Conservation (phyloP, 2,888 invertebrate genomes). For the Cyclophora punctaria region DNA sequence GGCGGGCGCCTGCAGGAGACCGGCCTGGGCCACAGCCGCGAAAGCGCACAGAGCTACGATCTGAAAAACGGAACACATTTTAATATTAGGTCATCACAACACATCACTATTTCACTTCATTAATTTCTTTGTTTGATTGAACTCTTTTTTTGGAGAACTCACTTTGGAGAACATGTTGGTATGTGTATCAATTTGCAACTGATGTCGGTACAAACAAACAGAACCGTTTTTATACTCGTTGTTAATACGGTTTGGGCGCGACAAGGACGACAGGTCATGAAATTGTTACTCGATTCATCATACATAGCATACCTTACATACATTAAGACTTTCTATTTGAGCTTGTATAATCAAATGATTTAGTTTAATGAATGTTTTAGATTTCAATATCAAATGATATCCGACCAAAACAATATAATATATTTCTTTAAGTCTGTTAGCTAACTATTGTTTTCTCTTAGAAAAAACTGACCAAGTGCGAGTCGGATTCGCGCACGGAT, state of each 20-base stretch:
- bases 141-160: constrained; percentile 24
- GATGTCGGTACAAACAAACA: constrained; percentile 35
- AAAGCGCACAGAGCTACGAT: constrained; percentile 28
- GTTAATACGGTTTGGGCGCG: constrained; percentile 39
- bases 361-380: no score
- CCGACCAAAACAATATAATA: no score
- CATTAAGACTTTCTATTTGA: not conserved
- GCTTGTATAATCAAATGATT: no score
- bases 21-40: constrained; percentile 29
- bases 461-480: no score
- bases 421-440: no score
- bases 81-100: constrained; percentile 2
- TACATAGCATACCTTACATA: constrained; percentile 11
- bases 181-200: constrained; percentile 39
- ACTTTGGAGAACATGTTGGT: constrained; percentile 61
- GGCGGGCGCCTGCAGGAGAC: constrained; percentile 34
- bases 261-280: constrained; percentile 59
- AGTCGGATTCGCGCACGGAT: no score
- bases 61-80: constrained; percentile 16
- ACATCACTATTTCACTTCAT: constrained; percentile 1
- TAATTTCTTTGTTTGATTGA: constrained; percentile 3
- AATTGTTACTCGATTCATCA: constrained; percentile 19
- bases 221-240: constrained; percentile 46
- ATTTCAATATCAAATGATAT: no score
- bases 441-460: no score